A percentile compares a stretch with the other conserved stretches of the same genome.
Evolutionary conservation across 2,113 vertebrate species (phyloP).

Genomic region (Gymnocephalus cernua): DNA sequence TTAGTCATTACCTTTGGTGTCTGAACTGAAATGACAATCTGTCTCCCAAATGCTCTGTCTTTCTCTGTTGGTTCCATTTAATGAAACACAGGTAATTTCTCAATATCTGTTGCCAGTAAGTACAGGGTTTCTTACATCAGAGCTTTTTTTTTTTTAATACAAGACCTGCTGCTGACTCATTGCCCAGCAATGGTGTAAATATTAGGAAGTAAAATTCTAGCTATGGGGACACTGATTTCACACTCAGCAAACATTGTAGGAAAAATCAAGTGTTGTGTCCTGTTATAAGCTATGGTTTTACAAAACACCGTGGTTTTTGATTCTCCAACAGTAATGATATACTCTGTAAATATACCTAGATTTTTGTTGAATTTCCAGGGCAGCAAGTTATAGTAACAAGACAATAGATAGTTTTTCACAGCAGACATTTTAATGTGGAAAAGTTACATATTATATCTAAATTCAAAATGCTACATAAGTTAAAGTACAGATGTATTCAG

Average conservation of each 20-base stretch:
- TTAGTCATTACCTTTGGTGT: neutral
- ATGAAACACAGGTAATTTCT: neutral
- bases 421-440: no score
- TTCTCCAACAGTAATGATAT: neutral
- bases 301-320: neutral
- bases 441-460: no score
- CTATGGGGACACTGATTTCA: neutral
- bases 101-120: no score
- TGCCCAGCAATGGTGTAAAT: neutral
- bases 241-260: neutral
- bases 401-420: neutral
- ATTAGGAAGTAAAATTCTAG: conserved; percentile 36
- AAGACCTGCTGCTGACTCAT: no score
- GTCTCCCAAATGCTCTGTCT: neutral
- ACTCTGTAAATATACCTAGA: neutral
- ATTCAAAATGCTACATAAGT: neutral
- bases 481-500: neutral
- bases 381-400: neutral
- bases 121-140: neutral
- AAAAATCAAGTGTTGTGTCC: neutral
- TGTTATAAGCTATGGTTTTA: neutral
- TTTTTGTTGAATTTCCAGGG: neutral
- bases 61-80: neutral
- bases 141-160: no score
- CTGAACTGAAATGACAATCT: neutral